Conservation (phyloP, 1,140 invertebrate species). For the Cydia strobilella region DNA sequence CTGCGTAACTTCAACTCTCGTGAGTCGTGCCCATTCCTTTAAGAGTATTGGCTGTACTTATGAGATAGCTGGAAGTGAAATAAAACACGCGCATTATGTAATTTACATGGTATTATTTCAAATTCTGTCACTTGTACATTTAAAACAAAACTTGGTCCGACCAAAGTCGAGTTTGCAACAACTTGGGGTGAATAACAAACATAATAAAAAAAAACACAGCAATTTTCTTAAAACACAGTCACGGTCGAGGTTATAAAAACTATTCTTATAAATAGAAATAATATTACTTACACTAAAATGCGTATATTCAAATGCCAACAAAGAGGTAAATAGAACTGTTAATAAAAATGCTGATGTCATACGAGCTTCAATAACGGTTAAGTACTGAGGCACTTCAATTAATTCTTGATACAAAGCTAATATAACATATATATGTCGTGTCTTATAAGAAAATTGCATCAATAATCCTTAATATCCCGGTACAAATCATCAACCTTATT, state of each 20-base stretch:
- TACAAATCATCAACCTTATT: conserved; percentile 61
- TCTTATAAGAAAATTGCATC: conserved; percentile 29
- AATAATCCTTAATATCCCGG: conserved; percentile 32
- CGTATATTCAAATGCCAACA: conserved; percentile 23
- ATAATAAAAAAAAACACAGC: conserved; percentile 33
- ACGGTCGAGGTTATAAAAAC: conserved; percentile 22
- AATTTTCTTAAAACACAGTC: conserved; percentile 36
- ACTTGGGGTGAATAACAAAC: conserved; percentile 35
- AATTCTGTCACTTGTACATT: conserved; percentile 68
- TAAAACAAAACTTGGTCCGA: conserved; percentile 46
- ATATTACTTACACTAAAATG: conserved; percentile 27
- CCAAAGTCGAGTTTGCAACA: conserved; percentile 36
- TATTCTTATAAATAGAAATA: conserved; percentile 32
- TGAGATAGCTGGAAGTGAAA: conserved; percentile 32
- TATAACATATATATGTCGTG: conserved; percentile 30
- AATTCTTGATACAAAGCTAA: conserved; percentile 24
- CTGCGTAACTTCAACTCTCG: too few species aligned
- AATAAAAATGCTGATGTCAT: conserved; percentile 20
- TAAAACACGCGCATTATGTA: conserved; percentile 55
- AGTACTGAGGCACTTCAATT: conserved; percentile 26
- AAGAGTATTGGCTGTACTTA: not conserved
- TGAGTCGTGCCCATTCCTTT: too few species aligned
- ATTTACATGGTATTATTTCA: conserved; percentile 76
- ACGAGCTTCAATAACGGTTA: conserved; percentile 18
- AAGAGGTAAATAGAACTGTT: not conserved